phyloP scores from a whole-genome alignment of 2,797 vertebrate species.

The Arctocebus calabarensis region DNA sequence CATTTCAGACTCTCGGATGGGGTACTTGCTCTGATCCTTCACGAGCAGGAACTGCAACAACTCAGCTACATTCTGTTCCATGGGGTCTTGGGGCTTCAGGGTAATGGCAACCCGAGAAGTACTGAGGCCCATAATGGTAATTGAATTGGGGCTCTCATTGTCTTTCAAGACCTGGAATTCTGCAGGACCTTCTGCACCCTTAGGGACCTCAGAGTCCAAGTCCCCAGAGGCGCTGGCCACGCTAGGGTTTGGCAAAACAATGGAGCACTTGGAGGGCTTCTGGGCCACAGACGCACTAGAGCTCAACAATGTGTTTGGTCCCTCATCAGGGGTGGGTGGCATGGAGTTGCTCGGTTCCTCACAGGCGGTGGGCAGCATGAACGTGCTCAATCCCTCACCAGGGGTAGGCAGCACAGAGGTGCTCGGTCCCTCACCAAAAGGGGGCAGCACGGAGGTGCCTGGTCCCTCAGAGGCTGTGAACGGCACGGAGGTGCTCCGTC shows the following conservation, averaged over 20 bases:
- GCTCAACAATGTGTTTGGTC: neutral
- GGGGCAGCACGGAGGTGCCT: too few relatives aligned
- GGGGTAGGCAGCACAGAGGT: neutral
- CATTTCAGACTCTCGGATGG: slow-evolving; percentile 68
- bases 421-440: too few relatives aligned
- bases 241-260: neutral
- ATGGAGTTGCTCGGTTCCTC: slow-evolving; percentile 13
- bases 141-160: slow-evolving; percentile 42
- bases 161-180: slow-evolving; percentile 64
- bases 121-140: slow-evolving; percentile 63
- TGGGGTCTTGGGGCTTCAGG: slow-evolving; percentile 63
- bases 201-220: neutral
- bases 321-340: neutral
- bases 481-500: neutral
- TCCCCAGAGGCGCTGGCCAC: neutral
- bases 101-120: slow-evolving; percentile 49
- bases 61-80: slow-evolving; percentile 67
- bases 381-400: neutral
- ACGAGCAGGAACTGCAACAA: slow-evolving; percentile 69
- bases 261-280: neutral
- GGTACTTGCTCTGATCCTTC: slow-evolving; percentile 72
- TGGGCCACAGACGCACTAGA: neutral
- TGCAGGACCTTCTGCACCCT: neutral
- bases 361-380: neutral
- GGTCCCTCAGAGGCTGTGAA: neutral